These are phyloP conservation scores for Daphoenositta chrysoptera DNA, from an alignment of 2,113 vertebrate genomes.

Conservation along the genomic window DNA sequence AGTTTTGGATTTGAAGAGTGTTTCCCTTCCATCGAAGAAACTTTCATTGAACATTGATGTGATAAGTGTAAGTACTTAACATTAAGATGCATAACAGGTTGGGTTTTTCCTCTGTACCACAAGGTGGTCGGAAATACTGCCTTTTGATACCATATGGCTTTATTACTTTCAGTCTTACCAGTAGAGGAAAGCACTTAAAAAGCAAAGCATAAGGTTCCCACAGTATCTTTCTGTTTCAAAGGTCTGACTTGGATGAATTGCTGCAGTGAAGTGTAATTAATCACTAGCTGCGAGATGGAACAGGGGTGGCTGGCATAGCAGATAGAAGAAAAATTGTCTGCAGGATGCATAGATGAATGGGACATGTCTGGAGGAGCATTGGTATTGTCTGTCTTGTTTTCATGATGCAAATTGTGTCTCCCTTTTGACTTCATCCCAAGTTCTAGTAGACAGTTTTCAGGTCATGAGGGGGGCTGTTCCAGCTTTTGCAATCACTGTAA, in stretches of 20 bases:
- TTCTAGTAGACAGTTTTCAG: background rate
- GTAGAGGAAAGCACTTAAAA: background rate
- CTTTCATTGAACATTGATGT: background rate
- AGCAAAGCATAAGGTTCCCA: background rate
- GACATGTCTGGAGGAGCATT: background rate
- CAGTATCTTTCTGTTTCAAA: background rate
- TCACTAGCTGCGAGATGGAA: background rate
- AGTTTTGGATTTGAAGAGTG: background rate
- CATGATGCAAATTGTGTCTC: background rate
- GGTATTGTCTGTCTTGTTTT: background rate
- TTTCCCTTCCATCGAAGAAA: background rate
- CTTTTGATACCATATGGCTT: background rate
- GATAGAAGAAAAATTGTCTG: slow-evolving; percentile 7
- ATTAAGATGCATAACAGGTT: background rate
- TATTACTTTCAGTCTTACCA: background rate
- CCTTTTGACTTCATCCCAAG: background rate
- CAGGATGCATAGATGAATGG: background rate
- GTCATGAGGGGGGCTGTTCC: background rate
- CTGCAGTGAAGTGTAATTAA: slow-evolving; percentile 28
- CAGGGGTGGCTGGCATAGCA: background rate
- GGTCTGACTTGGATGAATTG: background rate
- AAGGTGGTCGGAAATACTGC: background rate
- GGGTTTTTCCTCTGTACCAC: background rate
- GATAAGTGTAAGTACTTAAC: background rate
- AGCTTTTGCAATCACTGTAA: background rate